phyloP scores from a whole-genome alignment of 1,140 invertebrate genomes.

The Brachionus calyciflorus region DNA sequence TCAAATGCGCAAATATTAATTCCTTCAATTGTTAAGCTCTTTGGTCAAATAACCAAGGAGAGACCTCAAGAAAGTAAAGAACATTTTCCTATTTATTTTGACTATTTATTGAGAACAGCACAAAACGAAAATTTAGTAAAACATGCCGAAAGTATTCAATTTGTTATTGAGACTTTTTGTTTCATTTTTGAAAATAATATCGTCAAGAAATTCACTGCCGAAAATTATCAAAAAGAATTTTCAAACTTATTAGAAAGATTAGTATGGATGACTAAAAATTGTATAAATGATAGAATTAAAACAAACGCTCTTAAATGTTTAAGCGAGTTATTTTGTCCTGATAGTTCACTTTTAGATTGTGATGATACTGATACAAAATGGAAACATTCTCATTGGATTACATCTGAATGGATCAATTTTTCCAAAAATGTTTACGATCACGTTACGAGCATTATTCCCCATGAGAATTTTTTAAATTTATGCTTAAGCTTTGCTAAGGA shows the following conservation, averaged over 20 bases:
- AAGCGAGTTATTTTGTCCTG: neutral
- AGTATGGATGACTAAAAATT: conserved; percentile 23
- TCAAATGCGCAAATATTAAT: neutral
- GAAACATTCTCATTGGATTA: conserved; percentile 19
- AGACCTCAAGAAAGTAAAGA: conserved; percentile 1
- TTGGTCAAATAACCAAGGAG: neutral
- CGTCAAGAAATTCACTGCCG: neutral
- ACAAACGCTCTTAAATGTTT: neutral
- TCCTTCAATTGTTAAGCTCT: neutral
- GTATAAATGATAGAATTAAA: conserved; percentile 2
- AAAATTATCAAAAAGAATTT: neutral
- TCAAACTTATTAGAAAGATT: neutral
- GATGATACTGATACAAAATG: conserved; percentile 19
- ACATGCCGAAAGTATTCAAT: neutral
- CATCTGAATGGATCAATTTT: conserved; percentile 11
- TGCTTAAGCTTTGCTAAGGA: conserved; percentile 22
- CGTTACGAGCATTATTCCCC: neutral
- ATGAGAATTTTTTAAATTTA: conserved; percentile 34
- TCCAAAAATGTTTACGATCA: conserved; percentile 1
- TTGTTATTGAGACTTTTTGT: neutral
- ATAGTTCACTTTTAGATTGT: neutral
- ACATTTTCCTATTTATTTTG: neutral
- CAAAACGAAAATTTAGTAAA: neutral
- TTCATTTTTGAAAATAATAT: conserved; percentile 7
- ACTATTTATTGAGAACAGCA: neutral